phyloP scores from a whole-genome alignment of 2,888 invertebrate species.

The Drosophila austrosaltans region DNA sequence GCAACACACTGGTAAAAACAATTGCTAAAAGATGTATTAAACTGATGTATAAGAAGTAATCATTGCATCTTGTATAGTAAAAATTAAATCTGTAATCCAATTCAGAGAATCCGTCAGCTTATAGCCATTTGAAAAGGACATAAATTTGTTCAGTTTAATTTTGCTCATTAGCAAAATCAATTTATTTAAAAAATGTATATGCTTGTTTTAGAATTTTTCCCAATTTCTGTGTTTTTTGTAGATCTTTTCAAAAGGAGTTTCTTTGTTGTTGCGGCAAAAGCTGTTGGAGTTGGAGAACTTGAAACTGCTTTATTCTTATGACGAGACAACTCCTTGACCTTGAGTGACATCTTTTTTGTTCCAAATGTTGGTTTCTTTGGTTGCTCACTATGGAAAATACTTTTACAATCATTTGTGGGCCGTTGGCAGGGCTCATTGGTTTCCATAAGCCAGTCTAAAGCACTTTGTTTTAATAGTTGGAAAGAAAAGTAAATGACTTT shows the following conservation, averaged over 20 bases:
- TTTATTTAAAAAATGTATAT: too few relatives aligned
- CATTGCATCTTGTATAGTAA: too few relatives aligned
- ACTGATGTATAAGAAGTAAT: too few relatives aligned
- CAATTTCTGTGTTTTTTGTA: too few relatives aligned
- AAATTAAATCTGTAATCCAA: too few relatives aligned
- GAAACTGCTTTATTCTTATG: background rate
- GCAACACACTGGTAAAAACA: background rate
- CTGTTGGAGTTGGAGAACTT: background rate
- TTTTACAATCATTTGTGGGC: background rate
- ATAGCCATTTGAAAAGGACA: too few relatives aligned
- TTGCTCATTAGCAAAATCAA: too few relatives aligned
- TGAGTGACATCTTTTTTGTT: background rate
- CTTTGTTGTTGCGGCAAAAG: too few relatives aligned
- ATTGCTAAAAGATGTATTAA: background rate
- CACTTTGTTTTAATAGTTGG: background rate
- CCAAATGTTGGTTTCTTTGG: background rate
- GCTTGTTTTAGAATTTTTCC: too few relatives aligned
- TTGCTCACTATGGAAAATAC: background rate
- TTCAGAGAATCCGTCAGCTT: too few relatives aligned
- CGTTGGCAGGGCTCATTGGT: constrained; percentile 15
- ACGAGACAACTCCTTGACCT: background rate
- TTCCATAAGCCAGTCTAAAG: constrained; percentile 1
- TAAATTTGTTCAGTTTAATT: too few relatives aligned
- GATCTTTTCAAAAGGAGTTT: background rate
- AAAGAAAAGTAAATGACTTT: background rate